phyloP scores from a whole-genome alignment of 2,888 invertebrate genomes.

The Panzeria rudis region DNA sequence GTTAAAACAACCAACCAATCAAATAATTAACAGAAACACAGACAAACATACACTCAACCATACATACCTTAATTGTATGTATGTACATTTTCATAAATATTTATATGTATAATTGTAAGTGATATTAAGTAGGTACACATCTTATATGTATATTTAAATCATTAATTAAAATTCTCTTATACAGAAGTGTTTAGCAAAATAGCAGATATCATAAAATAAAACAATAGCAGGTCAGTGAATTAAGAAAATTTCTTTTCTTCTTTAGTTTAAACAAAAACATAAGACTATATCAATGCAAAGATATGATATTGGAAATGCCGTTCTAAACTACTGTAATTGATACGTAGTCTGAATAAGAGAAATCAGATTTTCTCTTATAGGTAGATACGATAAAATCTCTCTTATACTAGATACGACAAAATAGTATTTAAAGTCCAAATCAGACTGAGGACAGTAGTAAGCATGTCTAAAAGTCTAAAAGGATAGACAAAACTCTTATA shows the following conservation, averaged over 20 bases:
- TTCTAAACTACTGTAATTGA: too few relatives aligned
- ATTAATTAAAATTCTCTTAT: neutral
- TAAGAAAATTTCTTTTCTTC: neutral
- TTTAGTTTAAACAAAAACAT: too few relatives aligned
- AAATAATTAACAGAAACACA: conserved; percentile 8
- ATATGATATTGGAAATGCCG: too few relatives aligned
- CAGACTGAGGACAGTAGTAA: too few relatives aligned
- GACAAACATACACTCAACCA: conserved; percentile 19
- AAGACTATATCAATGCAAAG: too few relatives aligned
- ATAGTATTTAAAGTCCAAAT: too few relatives aligned
- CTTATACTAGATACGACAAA: too few relatives aligned
- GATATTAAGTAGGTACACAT: conserved; percentile 24
- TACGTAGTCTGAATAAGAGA: too few relatives aligned
- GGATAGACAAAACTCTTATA: too few relatives aligned
- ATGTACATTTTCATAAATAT: conserved; percentile 49
- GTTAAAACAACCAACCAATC: conserved; percentile 35
- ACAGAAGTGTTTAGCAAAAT: conserved; percentile 24
- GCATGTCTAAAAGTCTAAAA: too few relatives aligned
- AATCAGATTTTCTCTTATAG: too few relatives aligned
- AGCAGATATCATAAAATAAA: neutral
- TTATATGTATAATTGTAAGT: conserved; percentile 41
- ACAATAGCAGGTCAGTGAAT: neutral
- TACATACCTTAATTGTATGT: conserved; percentile 38
- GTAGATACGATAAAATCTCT: too few relatives aligned
- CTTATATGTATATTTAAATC: conserved; percentile 5